Evolutionary conservation across 2,797 vertebrate genomes (phyloP).

Genomic region (Myotis planiceps): DNA sequence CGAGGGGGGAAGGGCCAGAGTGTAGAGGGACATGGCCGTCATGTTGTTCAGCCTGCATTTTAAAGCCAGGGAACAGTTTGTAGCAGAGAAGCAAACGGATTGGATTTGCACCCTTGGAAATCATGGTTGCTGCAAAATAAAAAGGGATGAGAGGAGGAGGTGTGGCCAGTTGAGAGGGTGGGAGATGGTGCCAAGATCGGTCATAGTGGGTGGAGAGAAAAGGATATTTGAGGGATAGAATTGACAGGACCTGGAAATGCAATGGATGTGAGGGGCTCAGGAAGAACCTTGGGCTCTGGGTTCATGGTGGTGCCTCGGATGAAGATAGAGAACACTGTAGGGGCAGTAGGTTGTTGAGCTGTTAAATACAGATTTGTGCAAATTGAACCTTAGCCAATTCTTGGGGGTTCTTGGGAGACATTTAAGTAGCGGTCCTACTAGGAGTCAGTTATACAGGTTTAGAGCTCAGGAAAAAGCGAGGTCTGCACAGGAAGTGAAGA

Average conservation of each 20-base stretch:
- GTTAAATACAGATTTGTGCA: neutral
- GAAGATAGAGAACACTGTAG: neutral
- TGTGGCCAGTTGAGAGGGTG: neutral
- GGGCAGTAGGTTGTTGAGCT: neutral
- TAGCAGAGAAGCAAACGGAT: neutral
- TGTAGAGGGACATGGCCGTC: neutral
- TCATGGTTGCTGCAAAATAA: neutral
- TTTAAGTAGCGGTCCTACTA: neutral
- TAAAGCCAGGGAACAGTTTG: neutral
- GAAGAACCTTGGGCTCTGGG: neutral
- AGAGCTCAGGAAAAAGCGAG: neutral
- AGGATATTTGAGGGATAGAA: neutral
- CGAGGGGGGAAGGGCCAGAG: neutral
- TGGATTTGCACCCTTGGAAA: neutral
- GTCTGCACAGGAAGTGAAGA: neutral
- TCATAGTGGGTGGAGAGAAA: neutral
- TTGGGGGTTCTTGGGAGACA: neutral
- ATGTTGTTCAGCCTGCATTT: neutral
- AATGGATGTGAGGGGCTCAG: neutral
- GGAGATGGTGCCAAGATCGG: neutral
- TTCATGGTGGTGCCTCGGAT: neutral
- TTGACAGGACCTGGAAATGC: neutral
- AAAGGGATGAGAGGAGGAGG: neutral
- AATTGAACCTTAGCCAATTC: neutral
- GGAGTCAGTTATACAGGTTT: neutral